Base-by-base conservation (phyloP, 2,797 vertebrate species). In the Sebastes paucispinis region DNA sequence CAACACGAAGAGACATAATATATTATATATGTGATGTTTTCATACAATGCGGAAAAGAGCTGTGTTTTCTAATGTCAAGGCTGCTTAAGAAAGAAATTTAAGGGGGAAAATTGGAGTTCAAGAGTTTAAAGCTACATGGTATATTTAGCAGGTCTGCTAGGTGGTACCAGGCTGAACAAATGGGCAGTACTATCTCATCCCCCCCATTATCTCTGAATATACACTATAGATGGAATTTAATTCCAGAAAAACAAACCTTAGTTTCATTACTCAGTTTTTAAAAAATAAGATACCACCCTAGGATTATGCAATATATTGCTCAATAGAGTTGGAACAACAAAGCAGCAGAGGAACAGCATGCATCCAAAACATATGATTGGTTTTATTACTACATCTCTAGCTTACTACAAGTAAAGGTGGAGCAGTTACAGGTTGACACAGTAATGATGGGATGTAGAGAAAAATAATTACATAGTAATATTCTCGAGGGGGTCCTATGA, bases 1-100 rank as follows among this genome's bases (percentile, higher is more conserved):
- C 77, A 74, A 79, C 72, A 72, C 32, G 14, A 60, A 36, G 58
- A 82, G 69, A 80, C 24, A 12, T 77, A 77, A 69, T 58, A 87
- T 70, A 69, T 54, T 20, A 86, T 69, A 65, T 68, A 50, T 13
- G 25, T 39, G 25, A 79, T 72, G 47, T 54, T 71, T 18, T 78
- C n/a, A 47, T 24, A 65, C 31, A 69, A 27, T 50, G 59, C 85
- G 79, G 74, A 80, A 84, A 70, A 76, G 43, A 43, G 9, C 9
- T 58, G 10, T 24, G 27, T 72, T 76, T 71, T 77, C 8, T 39
- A 31, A 73, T 1, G 43, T 77, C 6, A 63, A 31, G 36, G 20
- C 55, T 32, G 27, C 47, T 80, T 62, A 57, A 32, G 18, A 43
- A n/a, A 34, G 12, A 70, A 52, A 50, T 52, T 47, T 10, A 55